phyloP scores from a whole-genome alignment of 2,888 invertebrate species.

The Eilema sororculum region DNA sequence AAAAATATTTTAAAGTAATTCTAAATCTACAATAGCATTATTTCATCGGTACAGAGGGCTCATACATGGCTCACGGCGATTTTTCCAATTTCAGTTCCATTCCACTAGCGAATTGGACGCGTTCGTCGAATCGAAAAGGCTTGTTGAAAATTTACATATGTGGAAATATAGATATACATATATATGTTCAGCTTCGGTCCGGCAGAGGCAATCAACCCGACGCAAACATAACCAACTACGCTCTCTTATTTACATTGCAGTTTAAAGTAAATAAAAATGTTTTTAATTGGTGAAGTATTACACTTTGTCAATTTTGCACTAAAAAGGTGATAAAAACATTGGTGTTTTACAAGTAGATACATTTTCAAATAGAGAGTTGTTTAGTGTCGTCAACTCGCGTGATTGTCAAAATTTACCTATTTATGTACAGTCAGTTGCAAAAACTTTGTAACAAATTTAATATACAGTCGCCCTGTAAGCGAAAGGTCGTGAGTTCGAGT shows the following conservation, averaged over 20 bases:
- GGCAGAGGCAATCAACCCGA: conserved; percentile 77
- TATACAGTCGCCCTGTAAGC: too few species aligned
- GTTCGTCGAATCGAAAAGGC: conserved; percentile 80
- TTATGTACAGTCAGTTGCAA: too few species aligned
- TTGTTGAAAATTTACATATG: conserved; percentile 84
- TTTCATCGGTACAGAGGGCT: conserved; percentile 47
- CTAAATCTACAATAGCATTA: conserved; percentile 34
- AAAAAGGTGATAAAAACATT: not conserved
- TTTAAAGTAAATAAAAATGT: conserved; percentile 64
- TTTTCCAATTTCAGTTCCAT: conserved; percentile 80
- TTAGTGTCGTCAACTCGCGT: too few species aligned
- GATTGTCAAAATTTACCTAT: too few species aligned
- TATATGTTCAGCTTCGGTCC: conserved; percentile 57
- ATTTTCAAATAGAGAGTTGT: too few species aligned
- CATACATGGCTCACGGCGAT: conserved; percentile 66
- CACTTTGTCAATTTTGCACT: conserved; percentile 48
- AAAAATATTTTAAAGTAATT: not conserved
- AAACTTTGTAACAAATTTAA: too few species aligned
- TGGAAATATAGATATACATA: conserved; percentile 71
- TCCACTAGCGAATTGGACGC: conserved; percentile 77
- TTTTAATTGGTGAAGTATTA: conserved; percentile 58
- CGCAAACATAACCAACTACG: conserved; percentile 67
- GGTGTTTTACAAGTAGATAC: not conserved
- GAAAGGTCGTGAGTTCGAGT: too few species aligned
- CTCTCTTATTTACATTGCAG: conserved; percentile 67